Percentiles rank a stretch among this genome's conserved stretches.
These are phyloP conservation scores for Drosophila limbata DNA, from an alignment of 2,888 invertebrate genomes.

Conservation along the genomic window DNA sequence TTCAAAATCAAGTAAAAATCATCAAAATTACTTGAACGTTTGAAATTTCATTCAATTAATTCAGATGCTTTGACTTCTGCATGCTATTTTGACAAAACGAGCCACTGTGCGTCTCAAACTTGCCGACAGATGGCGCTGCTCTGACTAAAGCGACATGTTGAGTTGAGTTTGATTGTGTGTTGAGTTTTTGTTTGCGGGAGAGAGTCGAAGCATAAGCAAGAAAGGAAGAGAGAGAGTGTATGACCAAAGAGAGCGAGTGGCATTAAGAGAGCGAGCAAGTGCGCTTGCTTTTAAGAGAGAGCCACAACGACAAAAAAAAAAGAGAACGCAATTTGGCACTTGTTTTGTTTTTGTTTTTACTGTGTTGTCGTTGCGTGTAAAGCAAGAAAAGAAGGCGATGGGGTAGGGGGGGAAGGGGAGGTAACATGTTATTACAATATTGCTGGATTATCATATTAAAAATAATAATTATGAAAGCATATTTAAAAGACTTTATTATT, in stretches of 20 bases:
- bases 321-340: neutral
- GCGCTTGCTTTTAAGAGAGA: constrained; percentile 9
- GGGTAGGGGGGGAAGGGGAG: neutral
- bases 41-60: neutral
- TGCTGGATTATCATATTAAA: neutral
- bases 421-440: neutral
- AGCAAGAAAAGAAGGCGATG: neutral
- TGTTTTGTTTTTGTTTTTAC: constrained; percentile 21
- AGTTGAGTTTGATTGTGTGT: constrained; percentile 14
- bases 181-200: constrained; percentile 1
- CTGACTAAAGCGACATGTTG: neutral
- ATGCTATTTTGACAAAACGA: neutral
- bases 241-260: neutral
- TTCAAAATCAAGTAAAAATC: no score
- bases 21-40: no score
- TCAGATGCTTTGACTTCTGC: neutral
- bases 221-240: neutral
- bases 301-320: neutral
- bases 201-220: neutral
- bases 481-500: no score
- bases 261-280: neutral
- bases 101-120: constrained; percentile 1
- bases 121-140: constrained; percentile 18
- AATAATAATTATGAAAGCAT: no score
- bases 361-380: neutral